Conservation (phyloP, 1,140 invertebrate genomes). For the Hirudo medicinalis region DNA sequence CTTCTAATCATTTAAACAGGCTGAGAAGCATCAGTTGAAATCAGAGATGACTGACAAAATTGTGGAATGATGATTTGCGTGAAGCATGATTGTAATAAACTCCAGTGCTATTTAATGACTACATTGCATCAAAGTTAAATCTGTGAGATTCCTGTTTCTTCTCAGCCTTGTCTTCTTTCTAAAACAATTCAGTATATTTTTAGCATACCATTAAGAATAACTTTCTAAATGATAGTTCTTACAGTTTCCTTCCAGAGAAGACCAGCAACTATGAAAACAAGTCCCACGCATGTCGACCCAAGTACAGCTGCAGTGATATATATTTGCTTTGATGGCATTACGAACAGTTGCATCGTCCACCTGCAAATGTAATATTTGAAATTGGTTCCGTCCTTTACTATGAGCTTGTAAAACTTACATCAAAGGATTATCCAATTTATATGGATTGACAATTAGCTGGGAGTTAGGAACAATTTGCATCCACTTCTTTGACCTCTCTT, state of each 20-base stretch:
- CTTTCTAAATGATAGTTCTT: constrained; percentile 3
- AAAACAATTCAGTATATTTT: constrained; percentile 18
- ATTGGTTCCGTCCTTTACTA: no score
- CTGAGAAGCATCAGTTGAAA: not conserved
- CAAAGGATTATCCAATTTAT: constrained; percentile 58
- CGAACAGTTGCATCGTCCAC: constrained; percentile 86
- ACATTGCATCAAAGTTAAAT: constrained; percentile 62
- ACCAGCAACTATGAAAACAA: constrained; percentile 67
- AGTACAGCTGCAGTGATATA: constrained; percentile 77
- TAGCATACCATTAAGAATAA: constrained; percentile 7
- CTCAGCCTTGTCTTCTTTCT: constrained; percentile 73
- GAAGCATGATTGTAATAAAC: not conserved
- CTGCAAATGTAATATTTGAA: constrained; percentile 25
- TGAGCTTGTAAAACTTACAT: constrained; percentile 33
- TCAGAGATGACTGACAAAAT: not conserved
- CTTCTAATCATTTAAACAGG: not conserved
- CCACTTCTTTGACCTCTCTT: constrained; percentile 46
- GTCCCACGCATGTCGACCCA: constrained; percentile 68
- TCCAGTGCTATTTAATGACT: constrained; percentile 21
- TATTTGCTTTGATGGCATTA: constrained; percentile 87
- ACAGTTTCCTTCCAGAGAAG: constrained; percentile 82
- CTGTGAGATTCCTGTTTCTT: constrained; percentile 69
- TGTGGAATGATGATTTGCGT: not conserved
- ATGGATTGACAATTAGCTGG: constrained; percentile 86
- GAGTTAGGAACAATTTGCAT: constrained; percentile 92